These are phyloP conservation scores for Eupithecia subfuscata DNA, from an alignment of 2,888 invertebrate species.

Conservation along the genomic window DNA sequence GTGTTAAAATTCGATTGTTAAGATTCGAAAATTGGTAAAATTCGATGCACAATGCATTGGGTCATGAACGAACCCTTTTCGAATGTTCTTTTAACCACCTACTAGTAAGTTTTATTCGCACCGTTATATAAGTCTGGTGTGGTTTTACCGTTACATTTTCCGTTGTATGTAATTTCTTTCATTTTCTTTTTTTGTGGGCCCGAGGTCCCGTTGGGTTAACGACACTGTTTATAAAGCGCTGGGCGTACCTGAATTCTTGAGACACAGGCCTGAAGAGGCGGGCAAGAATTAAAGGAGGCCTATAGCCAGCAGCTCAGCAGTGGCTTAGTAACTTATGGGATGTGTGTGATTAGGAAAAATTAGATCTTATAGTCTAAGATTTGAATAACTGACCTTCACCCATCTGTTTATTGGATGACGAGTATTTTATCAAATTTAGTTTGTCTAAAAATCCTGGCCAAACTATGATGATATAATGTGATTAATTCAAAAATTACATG, in stretches of 20 bases:
- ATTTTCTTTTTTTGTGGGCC: not conserved
- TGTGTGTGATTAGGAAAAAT: no score
- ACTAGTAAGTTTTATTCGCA: not conserved
- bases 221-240: not conserved
- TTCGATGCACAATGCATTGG: not conserved
- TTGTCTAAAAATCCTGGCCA: no score
- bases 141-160: not conserved
- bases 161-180: not conserved
- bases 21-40: not conserved
- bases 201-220: not conserved
- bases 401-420: no score
- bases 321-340: not conserved
- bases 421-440: no score
- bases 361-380: no score
- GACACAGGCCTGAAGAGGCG: not conserved
- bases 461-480: no score
- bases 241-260: not conserved
- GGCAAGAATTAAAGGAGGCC: not conserved
- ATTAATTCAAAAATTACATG: no score
- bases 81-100: not conserved
- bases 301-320: not conserved
- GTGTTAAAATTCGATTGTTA: no score
- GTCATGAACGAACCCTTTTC: not conserved
- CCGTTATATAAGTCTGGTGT: not conserved
- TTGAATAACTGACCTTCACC: no score